A percentile compares a stretch with the other conserved stretches of the same genome.
These are phyloP conservation scores for Empidonax alnorum DNA, from an alignment of 2,113 vertebrate genomes.

Conservation along the genomic window DNA sequence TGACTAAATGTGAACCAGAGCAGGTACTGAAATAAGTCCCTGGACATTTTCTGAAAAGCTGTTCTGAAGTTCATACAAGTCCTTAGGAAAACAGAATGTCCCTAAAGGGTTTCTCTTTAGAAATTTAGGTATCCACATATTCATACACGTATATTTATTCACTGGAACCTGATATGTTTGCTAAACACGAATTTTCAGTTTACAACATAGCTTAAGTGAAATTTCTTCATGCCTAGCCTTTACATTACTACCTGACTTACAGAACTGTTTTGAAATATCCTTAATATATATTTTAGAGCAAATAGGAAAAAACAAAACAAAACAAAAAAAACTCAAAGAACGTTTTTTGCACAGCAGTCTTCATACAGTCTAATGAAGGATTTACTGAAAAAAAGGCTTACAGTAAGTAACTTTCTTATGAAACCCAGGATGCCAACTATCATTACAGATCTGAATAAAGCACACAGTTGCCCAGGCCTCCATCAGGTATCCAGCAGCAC, in stretches of 20 bases:
- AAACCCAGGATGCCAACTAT: background rate
- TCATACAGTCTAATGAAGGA: background rate
- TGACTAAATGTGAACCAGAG: background rate
- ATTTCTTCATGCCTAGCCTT: background rate
- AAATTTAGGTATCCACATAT: background rate
- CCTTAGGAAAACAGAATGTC: background rate
- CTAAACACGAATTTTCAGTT: background rate
- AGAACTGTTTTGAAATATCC: background rate
- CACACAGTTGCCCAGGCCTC: background rate
- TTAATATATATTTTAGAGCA: background rate
- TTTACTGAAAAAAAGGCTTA: background rate
- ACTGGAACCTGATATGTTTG: background rate
- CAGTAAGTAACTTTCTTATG: background rate
- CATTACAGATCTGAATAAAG: background rate
- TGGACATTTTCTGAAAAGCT: background rate
- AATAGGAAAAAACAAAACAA: background rate
- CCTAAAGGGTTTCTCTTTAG: background rate
- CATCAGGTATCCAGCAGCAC: rapidly evolving
- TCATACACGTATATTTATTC: background rate
- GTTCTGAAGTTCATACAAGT: background rate
- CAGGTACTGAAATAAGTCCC: background rate
- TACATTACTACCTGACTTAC: background rate
- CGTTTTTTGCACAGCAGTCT: background rate
- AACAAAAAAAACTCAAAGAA: background rate
- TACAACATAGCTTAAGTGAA: background rate